Evolutionary conservation across 2,113 vertebrate species (phyloP).

Genomic region (Lynx canadensis): DNA sequence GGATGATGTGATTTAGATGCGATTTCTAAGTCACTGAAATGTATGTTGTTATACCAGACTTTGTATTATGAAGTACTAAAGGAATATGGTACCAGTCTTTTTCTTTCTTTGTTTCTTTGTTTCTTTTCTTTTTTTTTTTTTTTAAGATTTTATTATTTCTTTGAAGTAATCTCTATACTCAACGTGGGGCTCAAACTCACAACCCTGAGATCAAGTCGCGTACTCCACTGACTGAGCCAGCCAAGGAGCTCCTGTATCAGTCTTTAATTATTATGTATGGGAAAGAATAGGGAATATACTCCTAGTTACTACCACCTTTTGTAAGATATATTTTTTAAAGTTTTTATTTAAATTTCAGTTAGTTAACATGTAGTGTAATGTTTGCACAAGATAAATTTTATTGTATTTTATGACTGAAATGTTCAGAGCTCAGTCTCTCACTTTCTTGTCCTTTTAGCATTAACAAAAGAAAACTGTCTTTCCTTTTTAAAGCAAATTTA

Average conservation of each 20-base stretch:
- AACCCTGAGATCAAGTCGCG: not conserved
- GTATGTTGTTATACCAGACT: not conserved
- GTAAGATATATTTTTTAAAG: not conserved
- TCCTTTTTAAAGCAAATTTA: not conserved
- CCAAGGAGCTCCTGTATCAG: not conserved
- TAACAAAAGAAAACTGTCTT: slow-evolving; percentile 19
- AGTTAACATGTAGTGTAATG: not conserved
- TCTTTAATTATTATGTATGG: not conserved
- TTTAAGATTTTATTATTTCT: not conserved
- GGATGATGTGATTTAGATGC: not conserved
- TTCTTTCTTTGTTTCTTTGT: too few species aligned
- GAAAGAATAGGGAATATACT: not conserved
- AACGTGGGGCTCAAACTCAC: not conserved
- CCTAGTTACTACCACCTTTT: not conserved
- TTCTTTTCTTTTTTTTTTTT: not conserved
- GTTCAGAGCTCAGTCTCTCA: not conserved
- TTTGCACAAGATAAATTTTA: not conserved
- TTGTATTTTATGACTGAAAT: slow-evolving; percentile 8
- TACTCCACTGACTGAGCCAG: not conserved
- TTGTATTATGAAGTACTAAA: not conserved
- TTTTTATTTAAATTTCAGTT: not conserved
- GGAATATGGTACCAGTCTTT: not conserved
- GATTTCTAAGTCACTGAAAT: not conserved
- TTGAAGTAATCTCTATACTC: not conserved
- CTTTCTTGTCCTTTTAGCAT: slow-evolving; percentile 29